These are phyloP conservation scores for Orcinus orca DNA, from an alignment of 2,113 vertebrate genomes.

Conservation along the genomic window DNA sequence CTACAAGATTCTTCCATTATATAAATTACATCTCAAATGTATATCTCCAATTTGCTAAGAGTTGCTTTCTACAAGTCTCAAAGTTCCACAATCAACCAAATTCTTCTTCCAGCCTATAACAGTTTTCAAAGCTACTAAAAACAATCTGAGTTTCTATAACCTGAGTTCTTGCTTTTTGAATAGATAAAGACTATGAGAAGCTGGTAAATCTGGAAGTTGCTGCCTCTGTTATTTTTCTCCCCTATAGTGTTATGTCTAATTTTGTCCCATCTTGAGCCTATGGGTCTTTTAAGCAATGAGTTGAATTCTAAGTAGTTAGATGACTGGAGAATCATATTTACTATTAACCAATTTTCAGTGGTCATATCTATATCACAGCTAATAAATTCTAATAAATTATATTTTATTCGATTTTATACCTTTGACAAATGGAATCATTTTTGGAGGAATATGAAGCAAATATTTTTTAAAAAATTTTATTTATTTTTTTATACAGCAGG, in stretches of 20 bases:
- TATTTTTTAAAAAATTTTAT: neutral
- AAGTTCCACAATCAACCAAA: neutral
- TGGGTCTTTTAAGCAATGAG: neutral
- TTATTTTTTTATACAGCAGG: too few species aligned
- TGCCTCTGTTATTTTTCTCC: neutral
- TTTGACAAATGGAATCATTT: neutral
- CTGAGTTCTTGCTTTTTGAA: neutral
- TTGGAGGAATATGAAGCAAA: neutral
- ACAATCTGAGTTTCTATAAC: neutral
- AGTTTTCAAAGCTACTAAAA: neutral
- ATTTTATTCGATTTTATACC: neutral
- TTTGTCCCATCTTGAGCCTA: neutral
- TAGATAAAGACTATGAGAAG: neutral
- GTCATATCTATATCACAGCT: neutral
- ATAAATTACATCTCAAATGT: neutral
- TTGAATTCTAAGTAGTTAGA: neutral
- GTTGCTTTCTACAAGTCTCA: neutral
- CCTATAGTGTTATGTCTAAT: neutral
- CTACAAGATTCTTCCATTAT: neutral
- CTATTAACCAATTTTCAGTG: neutral
- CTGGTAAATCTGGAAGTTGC: neutral
- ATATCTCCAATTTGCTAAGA: neutral
- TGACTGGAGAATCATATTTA: neutral
- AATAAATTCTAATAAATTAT: neutral
- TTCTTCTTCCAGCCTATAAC: neutral